These are phyloP conservation scores for Camponotus pennsylvanicus DNA, from an alignment of 1,140 invertebrate species.

Conservation along the genomic window DNA sequence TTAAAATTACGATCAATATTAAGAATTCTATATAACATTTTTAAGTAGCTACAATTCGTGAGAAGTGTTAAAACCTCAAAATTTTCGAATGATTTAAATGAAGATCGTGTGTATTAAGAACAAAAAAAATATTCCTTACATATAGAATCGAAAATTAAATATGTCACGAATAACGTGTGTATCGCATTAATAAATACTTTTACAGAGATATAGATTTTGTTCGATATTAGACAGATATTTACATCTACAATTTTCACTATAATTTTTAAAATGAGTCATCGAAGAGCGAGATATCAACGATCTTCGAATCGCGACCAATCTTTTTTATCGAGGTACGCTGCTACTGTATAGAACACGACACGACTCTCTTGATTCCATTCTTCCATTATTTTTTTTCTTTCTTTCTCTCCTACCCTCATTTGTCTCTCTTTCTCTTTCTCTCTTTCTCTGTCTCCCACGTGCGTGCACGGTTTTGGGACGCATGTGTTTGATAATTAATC, in stretches of 20 bases:
- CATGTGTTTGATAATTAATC: slow-evolving; percentile 42
- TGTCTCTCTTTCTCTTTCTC: neutral
- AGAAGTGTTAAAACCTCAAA: neutral
- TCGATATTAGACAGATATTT: neutral
- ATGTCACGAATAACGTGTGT: neutral
- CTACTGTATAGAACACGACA: slow-evolving; percentile 11
- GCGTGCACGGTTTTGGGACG: slow-evolving; percentile 13
- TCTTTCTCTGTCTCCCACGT: neutral
- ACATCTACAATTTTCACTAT: neutral
- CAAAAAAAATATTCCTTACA: neutral
- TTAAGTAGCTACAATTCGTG: neutral
- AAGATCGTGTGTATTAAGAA: neutral
- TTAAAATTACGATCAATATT: neutral
- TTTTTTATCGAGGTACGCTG: slow-evolving; percentile 24
- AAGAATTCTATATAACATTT: neutral
- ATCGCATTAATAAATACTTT: slow-evolving; percentile 27
- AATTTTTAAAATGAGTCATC: neutral
- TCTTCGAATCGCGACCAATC: neutral
- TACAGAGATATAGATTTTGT: neutral
- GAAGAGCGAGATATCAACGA: neutral
- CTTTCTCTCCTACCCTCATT: neutral
- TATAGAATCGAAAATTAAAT: neutral
- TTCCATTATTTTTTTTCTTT: neutral
- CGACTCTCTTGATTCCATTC: slow-evolving; percentile 4
- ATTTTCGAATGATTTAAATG: neutral